Evolutionary conservation across 2,113 vertebrate genomes (phyloP).

Genomic region (Ammodytes marinus): DNA sequence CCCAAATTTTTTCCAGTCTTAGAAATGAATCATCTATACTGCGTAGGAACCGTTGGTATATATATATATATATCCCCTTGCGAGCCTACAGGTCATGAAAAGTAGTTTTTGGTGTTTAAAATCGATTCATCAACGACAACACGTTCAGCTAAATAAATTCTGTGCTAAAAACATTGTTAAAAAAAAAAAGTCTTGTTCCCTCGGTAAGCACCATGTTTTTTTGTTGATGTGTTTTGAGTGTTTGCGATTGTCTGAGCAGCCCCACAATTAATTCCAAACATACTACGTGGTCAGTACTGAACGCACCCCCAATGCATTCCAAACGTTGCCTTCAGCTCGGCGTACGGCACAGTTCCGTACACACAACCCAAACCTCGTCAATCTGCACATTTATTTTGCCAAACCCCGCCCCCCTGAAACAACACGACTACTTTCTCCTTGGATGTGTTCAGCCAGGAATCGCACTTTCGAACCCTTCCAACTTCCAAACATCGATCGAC

Average conservation of each 20-base stretch:
- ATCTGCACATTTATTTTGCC: constrained; percentile 1
- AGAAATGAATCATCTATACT: too few species aligned
- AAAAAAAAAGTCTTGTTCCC: constrained; percentile 91
- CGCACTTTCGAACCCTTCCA: too few species aligned
- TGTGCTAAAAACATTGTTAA: constrained; percentile 62
- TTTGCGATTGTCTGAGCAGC: constrained; percentile 71
- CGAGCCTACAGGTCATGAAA: constrained; percentile 41
- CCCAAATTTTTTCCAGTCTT: too few species aligned
- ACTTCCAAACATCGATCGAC: background rate
- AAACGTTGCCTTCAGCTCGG: constrained; percentile 21
- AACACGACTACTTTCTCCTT: constrained; percentile 13
- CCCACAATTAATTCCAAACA: background rate
- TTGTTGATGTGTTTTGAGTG: constrained; percentile 46
- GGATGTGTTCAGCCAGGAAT: too few species aligned
- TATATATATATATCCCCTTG: constrained; percentile 16
- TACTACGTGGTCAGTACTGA: constrained; percentile 20
- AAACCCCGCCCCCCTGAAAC: background rate
- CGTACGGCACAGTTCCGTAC: background rate
- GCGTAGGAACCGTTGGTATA: too few species aligned
- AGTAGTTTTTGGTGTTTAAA: constrained; percentile 54
- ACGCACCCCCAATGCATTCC: constrained; percentile 18
- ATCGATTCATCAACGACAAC: constrained; percentile 1
- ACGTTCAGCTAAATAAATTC: constrained; percentile 34
- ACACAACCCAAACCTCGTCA: background rate
- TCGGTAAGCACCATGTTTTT: constrained; percentile 76